Evolutionary conservation across 2,797 vertebrate genomes (phyloP).

Genomic region (Diplodus puntazzo): DNA sequence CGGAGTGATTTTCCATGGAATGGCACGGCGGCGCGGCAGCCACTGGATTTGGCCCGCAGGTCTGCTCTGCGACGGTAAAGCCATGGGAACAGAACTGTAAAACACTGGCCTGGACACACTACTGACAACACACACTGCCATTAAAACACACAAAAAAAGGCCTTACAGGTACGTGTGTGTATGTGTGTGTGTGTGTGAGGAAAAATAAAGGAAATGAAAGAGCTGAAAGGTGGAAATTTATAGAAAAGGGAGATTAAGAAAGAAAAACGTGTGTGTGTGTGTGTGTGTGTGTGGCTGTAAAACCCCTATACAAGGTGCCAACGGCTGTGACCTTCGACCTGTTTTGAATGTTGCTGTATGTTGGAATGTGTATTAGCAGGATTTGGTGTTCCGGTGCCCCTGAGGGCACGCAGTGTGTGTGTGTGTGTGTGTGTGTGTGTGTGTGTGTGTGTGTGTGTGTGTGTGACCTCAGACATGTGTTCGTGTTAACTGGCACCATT

Average conservation of each 20-base stretch:
- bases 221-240: constrained; percentile 51
- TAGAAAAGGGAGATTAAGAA: constrained; percentile 54
- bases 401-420: constrained; percentile 39
- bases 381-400: constrained; percentile 79
- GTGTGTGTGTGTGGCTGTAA: constrained; percentile 63
- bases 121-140: constrained; percentile 70
- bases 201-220: constrained; percentile 53
- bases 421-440: constrained; percentile 33
- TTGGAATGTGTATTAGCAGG: constrained; percentile 79
- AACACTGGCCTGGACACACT: constrained; percentile 73
- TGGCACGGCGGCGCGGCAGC: constrained; percentile 39
- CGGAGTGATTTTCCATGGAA: constrained; percentile 62
- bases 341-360: constrained; percentile 71
- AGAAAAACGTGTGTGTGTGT: constrained; percentile 25
- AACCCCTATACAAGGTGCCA: constrained; percentile 80
- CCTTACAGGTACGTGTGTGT: constrained; percentile 60
- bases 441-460: constrained; percentile 44
- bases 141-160: constrained; percentile 65
- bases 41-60: constrained; percentile 59
- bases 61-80: constrained; percentile 57
- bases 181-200: constrained; percentile 34
- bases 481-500: constrained; percentile 79
- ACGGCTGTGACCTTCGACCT: constrained; percentile 75
- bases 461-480: constrained; percentile 80
- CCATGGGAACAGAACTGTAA: constrained; percentile 81